Percentiles rank a stretch among this genome's conserved stretches.
Conservation (phyloP, 2,113 vertebrate genomes). For the Eptatretus burgeri region DNA sequence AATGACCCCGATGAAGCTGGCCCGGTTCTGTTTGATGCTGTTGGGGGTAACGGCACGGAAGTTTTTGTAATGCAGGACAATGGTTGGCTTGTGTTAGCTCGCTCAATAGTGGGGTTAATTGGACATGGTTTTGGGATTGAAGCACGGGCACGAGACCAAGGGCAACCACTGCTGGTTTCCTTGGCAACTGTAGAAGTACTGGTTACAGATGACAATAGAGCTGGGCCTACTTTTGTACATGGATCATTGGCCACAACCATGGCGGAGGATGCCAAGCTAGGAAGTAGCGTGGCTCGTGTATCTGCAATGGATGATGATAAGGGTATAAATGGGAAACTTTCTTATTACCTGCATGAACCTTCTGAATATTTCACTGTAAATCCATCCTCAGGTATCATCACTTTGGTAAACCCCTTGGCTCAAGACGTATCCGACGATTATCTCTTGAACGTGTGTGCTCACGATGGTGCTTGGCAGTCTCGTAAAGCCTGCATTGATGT, state of each 20-base stretch:
- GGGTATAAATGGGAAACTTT: constrained; percentile 54
- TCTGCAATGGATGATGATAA: constrained; percentile 62
- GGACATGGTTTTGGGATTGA: constrained; percentile 40
- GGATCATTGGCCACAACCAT: constrained; percentile 39
- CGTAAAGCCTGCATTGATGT: constrained; percentile 29
- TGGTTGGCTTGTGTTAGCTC: constrained; percentile 56
- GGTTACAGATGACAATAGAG: constrained; percentile 76
- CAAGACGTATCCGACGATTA: constrained; percentile 46
- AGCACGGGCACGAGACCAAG: constrained; percentile 47
- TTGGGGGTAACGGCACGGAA: constrained; percentile 26
- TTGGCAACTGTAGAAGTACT: constrained; percentile 30
- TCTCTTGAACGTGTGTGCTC: constrained; percentile 43
- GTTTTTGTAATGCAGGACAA: constrained; percentile 49
- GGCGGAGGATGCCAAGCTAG: constrained; percentile 40
- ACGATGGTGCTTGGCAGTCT: constrained; percentile 61
- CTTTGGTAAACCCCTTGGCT: constrained; percentile 36
- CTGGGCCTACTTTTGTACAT: constrained; percentile 76
- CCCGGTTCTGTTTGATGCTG: constrained; percentile 57
- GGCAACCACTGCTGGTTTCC: constrained; percentile 47
- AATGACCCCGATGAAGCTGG: constrained; percentile 58
- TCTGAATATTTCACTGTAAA: constrained; percentile 31
- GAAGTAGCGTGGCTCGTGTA: constrained; percentile 33
- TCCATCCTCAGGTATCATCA: constrained; percentile 39
- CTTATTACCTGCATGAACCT: constrained; percentile 20
- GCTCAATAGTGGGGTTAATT: constrained; percentile 37